phyloP scores from a whole-genome alignment of 2,797 vertebrate species.

The Catharus ustulatus region DNA sequence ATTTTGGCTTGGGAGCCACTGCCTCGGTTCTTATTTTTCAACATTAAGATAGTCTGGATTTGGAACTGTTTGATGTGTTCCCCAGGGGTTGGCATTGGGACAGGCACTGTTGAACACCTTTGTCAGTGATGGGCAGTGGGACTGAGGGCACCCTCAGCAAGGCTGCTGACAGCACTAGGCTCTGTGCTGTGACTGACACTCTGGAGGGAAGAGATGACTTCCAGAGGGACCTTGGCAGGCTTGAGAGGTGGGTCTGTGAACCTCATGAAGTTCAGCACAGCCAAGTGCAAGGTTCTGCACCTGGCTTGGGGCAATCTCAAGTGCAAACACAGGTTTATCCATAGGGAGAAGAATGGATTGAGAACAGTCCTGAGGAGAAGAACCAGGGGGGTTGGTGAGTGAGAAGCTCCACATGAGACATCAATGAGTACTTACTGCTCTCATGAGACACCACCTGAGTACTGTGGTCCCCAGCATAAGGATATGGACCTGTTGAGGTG shows the following conservation, averaged over 20 bases:
- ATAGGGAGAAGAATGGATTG: background rate
- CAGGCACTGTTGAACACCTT: accelerated
- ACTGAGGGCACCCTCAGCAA: background rate
- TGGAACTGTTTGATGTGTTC: background rate
- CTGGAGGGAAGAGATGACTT: background rate
- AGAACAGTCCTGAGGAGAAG: background rate
- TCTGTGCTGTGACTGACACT: background rate
- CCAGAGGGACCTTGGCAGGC: background rate
- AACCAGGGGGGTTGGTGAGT: accelerated
- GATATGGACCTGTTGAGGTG: background rate
- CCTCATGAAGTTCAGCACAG: background rate
- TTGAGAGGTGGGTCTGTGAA: background rate
- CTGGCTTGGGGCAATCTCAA: background rate
- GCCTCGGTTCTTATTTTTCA: background rate
- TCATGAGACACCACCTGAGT: background rate
- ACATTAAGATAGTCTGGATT: background rate
- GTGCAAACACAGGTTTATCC: background rate
- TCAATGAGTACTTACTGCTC: background rate
- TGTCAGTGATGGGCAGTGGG: background rate
- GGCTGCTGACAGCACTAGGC: background rate
- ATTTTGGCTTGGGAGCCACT: background rate
- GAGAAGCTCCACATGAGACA: background rate
- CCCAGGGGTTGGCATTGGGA: background rate
- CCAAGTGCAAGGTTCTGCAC: background rate
- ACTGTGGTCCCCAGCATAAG: background rate